These are phyloP conservation scores for Apodemia hepburni DNA, from an alignment of 2,888 invertebrate species.

Conservation along the genomic window DNA sequence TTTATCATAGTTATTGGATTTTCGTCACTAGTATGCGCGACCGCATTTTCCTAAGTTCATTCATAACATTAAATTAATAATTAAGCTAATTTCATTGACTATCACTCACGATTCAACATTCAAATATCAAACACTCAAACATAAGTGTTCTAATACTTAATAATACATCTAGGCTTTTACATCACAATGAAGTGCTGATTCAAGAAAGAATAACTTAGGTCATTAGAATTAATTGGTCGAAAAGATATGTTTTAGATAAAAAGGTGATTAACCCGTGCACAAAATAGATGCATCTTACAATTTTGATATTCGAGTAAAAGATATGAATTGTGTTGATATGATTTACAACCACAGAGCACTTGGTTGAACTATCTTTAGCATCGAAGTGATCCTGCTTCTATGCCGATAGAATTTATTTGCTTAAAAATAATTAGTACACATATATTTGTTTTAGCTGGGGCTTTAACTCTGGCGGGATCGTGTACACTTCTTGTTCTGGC, in stretches of 20 bases:
- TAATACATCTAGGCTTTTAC: conserved; percentile 75
- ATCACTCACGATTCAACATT: conserved; percentile 69
- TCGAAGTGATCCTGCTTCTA: conserved; percentile 66
- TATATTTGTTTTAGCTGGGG: conserved; percentile 94
- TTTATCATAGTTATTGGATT: conserved; percentile 77
- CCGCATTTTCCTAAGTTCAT: conserved; percentile 77
- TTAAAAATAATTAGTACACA: conserved; percentile 84
- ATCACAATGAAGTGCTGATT: conserved; percentile 74
- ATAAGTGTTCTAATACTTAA: conserved; percentile 77
- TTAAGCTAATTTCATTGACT: conserved; percentile 77
- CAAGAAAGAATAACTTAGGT: conserved; percentile 64
- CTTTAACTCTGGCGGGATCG: conserved; percentile 92
- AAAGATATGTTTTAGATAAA: conserved; percentile 69
- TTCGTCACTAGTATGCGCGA: conserved; percentile 79
- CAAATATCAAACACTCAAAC: conserved; percentile 67
- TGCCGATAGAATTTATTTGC: conserved; percentile 42
- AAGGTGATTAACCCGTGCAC: conserved; percentile 52
- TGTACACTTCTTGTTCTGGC: conserved; percentile 89
- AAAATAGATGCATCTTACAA: conserved; percentile 43
- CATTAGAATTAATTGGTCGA: conserved; percentile 73
- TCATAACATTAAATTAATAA: conserved; percentile 73
- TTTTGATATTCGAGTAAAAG: conserved; percentile 68
- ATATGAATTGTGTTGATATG: conserved; percentile 54
- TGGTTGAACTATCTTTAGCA: conserved; percentile 56
- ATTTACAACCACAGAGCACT: conserved; percentile 57